phyloP scores from a whole-genome alignment of 2,797 vertebrate genomes.

The Gallinago nigripennis region DNA sequence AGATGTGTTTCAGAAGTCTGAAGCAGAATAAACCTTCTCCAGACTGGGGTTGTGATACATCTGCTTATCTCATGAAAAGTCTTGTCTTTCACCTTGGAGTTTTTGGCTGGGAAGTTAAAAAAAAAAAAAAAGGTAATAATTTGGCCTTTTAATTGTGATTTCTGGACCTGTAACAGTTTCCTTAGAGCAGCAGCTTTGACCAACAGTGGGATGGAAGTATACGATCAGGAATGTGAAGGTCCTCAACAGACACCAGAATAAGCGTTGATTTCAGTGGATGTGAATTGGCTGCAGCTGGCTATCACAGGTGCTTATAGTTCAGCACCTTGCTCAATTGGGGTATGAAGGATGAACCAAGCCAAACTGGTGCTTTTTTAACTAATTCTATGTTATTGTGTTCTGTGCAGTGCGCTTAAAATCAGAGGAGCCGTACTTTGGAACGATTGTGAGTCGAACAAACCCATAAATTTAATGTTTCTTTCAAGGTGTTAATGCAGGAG shows the following conservation, averaged over 20 bases:
- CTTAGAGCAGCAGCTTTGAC: neutral
- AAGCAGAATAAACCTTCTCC: neutral
- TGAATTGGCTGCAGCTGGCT: neutral
- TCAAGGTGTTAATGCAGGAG: fast-evolving
- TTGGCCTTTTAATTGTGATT: neutral
- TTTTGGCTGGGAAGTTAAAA: neutral
- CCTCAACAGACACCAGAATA: neutral
- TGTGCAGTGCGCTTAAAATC: neutral
- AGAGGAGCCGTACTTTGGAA: neutral
- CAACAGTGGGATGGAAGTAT: neutral
- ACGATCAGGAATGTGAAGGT: neutral
- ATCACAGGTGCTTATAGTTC: neutral
- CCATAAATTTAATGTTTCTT: neutral
- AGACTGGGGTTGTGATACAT: neutral
- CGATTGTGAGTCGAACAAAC: neutral
- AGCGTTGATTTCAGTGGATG: neutral
- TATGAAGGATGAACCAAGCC: neutral
- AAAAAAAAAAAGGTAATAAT: neutral
- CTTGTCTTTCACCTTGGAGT: neutral
- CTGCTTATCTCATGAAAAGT: neutral
- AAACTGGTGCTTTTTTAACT: neutral
- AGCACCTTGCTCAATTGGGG: neutral
- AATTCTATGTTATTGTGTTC: fast-evolving
- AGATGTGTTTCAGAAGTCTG: neutral
- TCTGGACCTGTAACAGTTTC: neutral